phyloP scores from a whole-genome alignment of 2,888 invertebrate genomes.

The Melinopterus prodromus region DNA sequence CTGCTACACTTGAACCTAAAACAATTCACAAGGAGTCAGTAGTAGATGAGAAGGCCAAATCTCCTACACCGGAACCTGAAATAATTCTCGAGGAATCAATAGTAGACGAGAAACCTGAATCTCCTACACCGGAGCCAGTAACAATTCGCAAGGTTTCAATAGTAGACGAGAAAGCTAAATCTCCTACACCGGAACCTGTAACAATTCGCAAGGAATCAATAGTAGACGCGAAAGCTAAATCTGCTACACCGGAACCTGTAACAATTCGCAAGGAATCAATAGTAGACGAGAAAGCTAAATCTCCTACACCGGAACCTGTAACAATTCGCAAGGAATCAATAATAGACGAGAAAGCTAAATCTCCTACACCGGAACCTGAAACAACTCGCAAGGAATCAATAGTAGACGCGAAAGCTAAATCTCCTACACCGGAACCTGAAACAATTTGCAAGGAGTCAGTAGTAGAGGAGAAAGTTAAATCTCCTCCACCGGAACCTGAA shows the following conservation, averaged over 20 bases:
- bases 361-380: neutral
- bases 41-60: neutral
- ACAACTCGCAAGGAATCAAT: neutral
- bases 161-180: neutral
- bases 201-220: neutral
- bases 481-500: neutral
- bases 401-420: neutral
- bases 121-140: neutral
- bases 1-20: neutral
- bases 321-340: neutral
- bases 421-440: neutral
- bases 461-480: neutral
- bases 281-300: neutral
- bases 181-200: neutral
- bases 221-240: neutral
- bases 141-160: neutral
- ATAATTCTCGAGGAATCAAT: neutral
- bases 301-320: neutral
- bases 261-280: neutral
- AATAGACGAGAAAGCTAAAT: neutral
- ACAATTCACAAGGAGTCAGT: neutral
- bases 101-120: neutral
- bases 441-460: neutral
- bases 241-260: neutral
- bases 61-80: neutral